Percentiles rank a stretch among this genome's conserved stretches.
phyloP scores from a whole-genome alignment of 2,797 vertebrate species.

The Cynopterus sphinx region DNA sequence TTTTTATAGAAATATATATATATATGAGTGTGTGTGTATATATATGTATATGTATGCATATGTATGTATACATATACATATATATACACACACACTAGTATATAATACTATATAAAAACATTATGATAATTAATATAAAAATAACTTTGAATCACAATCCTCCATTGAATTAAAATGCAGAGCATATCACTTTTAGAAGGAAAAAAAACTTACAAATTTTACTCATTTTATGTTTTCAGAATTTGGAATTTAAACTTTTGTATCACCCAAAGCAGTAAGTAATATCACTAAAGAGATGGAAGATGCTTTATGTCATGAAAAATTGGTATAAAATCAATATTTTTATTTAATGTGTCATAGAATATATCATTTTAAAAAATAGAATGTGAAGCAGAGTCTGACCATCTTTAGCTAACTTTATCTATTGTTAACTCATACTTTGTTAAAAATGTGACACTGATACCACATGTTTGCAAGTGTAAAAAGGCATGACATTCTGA shows the following conservation, averaged over 20 bases:
- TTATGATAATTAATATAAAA: not conserved
- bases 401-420: not conserved
- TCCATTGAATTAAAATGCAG: not conserved
- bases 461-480: not conserved
- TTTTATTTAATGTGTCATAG: not conserved
- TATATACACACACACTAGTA: not conserved
- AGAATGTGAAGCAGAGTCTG: not conserved
- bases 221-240: not conserved
- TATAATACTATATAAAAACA: not conserved
- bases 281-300: not conserved
- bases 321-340: not conserved
- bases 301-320: slow-evolving; percentile 1
- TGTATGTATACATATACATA: not conserved
- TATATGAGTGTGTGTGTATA: not conserved
- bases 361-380: not conserved
- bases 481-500: not conserved
- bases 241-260: not conserved
- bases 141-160: not conserved
- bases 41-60: not conserved
- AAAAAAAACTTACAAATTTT: not conserved
- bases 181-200: not conserved
- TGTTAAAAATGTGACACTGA: not conserved
- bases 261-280: not conserved
- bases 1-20: not conserved
- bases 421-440: not conserved